Evolutionary conservation across 2,888 invertebrate species (phyloP).

Genomic region (Chrysolina americana): DNA sequence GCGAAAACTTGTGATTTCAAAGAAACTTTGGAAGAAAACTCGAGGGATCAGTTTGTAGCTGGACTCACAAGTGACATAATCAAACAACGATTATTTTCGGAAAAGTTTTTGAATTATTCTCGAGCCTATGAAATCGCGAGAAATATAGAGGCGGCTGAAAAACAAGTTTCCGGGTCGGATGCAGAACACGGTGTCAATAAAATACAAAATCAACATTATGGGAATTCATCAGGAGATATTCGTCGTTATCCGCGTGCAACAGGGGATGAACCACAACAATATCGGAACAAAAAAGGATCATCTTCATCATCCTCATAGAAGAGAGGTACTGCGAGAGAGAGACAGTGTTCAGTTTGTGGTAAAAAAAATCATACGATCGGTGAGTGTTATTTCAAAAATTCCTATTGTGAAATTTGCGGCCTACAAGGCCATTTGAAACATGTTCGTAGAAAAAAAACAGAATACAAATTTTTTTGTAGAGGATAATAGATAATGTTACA

Average conservation of each 20-base stretch:
- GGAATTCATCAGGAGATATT: not conserved
- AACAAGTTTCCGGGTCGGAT: slow-evolving; percentile 8
- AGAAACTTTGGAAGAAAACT: slow-evolving; percentile 28
- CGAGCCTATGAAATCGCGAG: slow-evolving; percentile 20
- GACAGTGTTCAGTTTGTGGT: not conserved
- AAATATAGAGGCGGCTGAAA: slow-evolving; percentile 51
- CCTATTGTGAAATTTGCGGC: not conserved
- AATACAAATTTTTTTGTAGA: not conserved
- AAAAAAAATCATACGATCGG: not conserved
- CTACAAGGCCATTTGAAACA: not conserved
- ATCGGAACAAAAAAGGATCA: not conserved
- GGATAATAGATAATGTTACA: not conserved
- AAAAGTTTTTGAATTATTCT: slow-evolving; percentile 25
- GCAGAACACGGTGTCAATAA: not conserved
- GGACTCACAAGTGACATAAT: slow-evolving; percentile 25
- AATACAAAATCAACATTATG: not conserved
- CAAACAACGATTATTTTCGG: slow-evolving; percentile 23
- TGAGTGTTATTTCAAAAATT: not conserved
- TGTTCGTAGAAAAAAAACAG: not conserved
- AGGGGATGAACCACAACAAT: not conserved
- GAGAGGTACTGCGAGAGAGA: not conserved
- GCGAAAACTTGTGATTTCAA: slow-evolving; percentile 30
- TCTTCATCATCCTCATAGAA: not conserved
- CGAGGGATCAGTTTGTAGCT: slow-evolving; percentile 27
- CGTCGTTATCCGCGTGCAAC: not conserved